Base-by-base conservation (phyloP, 2,888 invertebrate species). In the Plagodis pulveraria region DNA sequence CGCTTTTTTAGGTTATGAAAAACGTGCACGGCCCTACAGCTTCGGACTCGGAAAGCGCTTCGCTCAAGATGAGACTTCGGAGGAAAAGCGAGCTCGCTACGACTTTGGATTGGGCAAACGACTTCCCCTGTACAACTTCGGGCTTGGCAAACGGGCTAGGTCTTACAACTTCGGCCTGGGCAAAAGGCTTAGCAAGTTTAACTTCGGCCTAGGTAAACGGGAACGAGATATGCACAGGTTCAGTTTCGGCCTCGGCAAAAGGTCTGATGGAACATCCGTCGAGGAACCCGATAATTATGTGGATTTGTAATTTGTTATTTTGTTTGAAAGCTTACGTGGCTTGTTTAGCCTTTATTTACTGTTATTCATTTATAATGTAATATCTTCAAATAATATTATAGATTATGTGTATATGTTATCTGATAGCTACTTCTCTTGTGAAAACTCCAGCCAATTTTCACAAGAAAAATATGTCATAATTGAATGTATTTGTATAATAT, bases 21-120 rank as follows among this genome's bases (percentile, higher is more conserved):
- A 96, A 81, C 93, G 95, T 56, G 93, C 94, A 35, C 94, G 94
- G 33, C 94, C 94, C 0, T 96, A 95, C 84, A 94, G 95, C 34
- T 96, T 96, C 73, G 96, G 96, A 0, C 87, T 96, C n/a, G 96
- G 96, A 0, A 94, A 96, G 69, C 93, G 96, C 9, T 89, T 93
- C 63, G 78, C 76, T 9, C 86, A 85, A 22, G 86, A 86, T 59
- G 86, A 85, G 0, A 65, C 72, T 2, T 66, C 74, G 0, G 89
- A 91, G 65, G 89, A 91, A 50, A 90, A 90, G 56, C 83, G 91
- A 10, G 85, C 86, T 0, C 73, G 87, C 70, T 92, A 91, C 75
- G 86, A 89, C 61, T 92, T 92, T 62, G 93, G 92, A 5, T 79
- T 93, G 2, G 93, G 92, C 10, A 93, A 93, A 66, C 83, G 92